Evolutionary conservation across 1,140 invertebrate species (phyloP), one percentile per base, ranked within the genome.

Genomic region (Camponotus pennsylvanicus): DNA sequence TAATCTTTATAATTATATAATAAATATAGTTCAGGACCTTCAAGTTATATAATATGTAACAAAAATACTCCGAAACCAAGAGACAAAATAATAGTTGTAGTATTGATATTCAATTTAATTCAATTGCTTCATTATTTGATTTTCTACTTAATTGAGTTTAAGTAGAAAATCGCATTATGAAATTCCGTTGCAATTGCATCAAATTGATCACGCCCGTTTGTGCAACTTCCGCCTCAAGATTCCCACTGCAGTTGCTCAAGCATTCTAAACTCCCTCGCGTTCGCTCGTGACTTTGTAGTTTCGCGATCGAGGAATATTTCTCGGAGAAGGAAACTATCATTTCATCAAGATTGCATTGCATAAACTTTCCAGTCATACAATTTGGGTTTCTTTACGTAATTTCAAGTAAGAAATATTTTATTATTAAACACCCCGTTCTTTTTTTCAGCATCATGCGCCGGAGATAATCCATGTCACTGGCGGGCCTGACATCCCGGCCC

Each of bases 161-260:
- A 52, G 13, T 5, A 27, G 27, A 27, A 27, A 27, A 34, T 1
- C 5, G 5, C 8, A 21, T 78, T 11, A 18, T 52, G 42, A 78
- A 78, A 78, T 7, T 1, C 27, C 21, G 37, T 63, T 6, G 11
- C 40, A 78, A 66, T 37, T 66, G 59, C 15, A 66, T 45, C 8
- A 66, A 78, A 66, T 49, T 34, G 76, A 45, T 66, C 61, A 45
- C 42, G 76, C 9, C 45, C 18, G 6, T 49, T 77, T 49, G 11
- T 66, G 76, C 42, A 78, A 78, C 64, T 78, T 66, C 42, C 27
- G 21, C 61, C 37, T 27, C 9, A 27, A 32, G 27, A 27, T 77
- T 3, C 15, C 57, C 3, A 45, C 63, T 64, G 55, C 40, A 42
- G 52, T 76, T 59, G 21, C 15, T 34, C 37, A 34, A 64, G 27